Base-by-base conservation (phyloP, 2,888 invertebrate genomes). In the Drosophila fungiperda region DNA sequence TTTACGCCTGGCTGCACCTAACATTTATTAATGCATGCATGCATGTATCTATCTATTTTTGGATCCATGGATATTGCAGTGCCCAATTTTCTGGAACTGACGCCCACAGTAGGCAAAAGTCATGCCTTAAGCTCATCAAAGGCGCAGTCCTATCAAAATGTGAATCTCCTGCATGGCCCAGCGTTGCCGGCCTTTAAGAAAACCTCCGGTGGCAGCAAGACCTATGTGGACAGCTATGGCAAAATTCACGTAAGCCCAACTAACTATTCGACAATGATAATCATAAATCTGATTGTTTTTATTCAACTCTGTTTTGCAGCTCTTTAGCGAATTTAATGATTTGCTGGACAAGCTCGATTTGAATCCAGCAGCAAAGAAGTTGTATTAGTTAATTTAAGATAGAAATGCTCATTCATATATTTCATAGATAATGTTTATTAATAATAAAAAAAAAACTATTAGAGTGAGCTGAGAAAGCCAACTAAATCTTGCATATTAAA, bases 271-370 rank as follows among this genome's bases (percentile, higher is more conserved):
- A 62, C 35, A 67, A 68, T 66, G 59, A 62, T 58, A 33, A 48
- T 23, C 45, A 54, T 17, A 50, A 12, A 38, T 48, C 23, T 58
- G 35, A 63, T 57, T 50, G 20, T 62, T 42, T 55, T 35, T 54
- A 29, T 61, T 62, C 8, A 78, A 73, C 68, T 59, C 40, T 62
- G 20, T 58, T 54, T 78, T 83, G n/a, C 73, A 93, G 93, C 86
- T 92, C 58, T 92, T 91, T 62, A 92, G 90, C 57, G 93, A 92
- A 68, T 93, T 93, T 68, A 91, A 93, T 73, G 86, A 91, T 71
- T 82, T 93, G 60, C 89, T 93, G 58, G 91, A 89, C 76, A 89
- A 90, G 50, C 91, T 92, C 49, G 83, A 92, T 55, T 77, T 92
- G 49, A 89, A 91, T 60, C 88, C 82, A 40, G 73, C 84, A 15